Base-by-base conservation (phyloP, 2,888 invertebrate genomes). In the Eubasilissa splendida region DNA sequence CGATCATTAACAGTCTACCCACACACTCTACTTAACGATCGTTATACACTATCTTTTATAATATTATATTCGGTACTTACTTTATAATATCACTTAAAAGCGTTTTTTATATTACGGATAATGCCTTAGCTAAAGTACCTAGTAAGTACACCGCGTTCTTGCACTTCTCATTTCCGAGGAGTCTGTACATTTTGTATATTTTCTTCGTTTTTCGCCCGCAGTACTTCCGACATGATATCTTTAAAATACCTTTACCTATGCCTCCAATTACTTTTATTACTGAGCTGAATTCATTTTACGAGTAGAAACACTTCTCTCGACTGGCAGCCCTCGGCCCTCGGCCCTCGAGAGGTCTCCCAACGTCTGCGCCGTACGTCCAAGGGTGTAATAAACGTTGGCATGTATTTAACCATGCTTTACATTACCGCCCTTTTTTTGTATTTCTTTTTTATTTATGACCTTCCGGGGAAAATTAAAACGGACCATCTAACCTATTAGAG, bases 231-330 rank as follows among this genome's bases (percentile, higher is more conserved):
- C 58, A 73, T 58, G 71, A 73, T 73, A 73, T 73, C 56, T 73
- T 73, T 73, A 73, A 73, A 73, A 73, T 73, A 73, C 71, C 71
- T 73, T 73, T 73, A 56, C 71, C 56, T 56, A 56, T 56, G 71
- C 71, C 71, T 73, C 33, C 71, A 73, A 73, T 73, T 73, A 42
- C 71, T 73, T 73, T 73, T 73, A 73, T 58, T 73, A 58, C 71
- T 56, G 31, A 58, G 56, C 56, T 31, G 71, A 73, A 73, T 73
- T 73, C 58, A 73, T 73, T 73, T 73, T 73, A 73, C 56, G 71
- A 73, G 71, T 73, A 42, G 71, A 73, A 73, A 58, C 71, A 73
- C 71, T 73, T 58, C 71, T 58, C 11, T 56, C 31, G 33, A 65
- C 42, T 73, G 56, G 58, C 56, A 56, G 56, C 71, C 56, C 71